Percentiles rank a stretch among this genome's conserved stretches.
phyloP scores from a whole-genome alignment of 2,113 vertebrate genomes.

The Benitochromis conjunctus region DNA sequence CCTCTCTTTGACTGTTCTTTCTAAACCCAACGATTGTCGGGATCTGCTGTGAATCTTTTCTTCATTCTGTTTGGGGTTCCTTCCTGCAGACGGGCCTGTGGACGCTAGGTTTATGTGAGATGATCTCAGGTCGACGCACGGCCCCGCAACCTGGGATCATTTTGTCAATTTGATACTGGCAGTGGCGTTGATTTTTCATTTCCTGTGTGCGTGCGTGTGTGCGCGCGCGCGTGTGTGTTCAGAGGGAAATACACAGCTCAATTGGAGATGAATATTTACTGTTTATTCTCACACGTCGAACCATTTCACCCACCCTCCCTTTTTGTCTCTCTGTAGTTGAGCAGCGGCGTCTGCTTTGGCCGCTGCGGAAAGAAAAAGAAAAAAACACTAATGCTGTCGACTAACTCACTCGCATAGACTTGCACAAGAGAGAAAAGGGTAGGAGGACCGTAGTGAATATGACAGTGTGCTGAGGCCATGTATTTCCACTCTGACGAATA shows the following conservation, averaged over 20 bases:
- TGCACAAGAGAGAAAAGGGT: conserved; percentile 84
- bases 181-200: conserved; percentile 16
- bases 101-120: conserved; percentile 20
- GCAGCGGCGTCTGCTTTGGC: conserved; percentile 72
- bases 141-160: conserved; percentile 48
- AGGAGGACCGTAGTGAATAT: conserved; percentile 79
- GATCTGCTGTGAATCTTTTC: conserved; percentile 49
- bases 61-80: conserved; percentile 16
- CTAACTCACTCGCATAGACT: conserved; percentile 93
- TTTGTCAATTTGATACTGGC: conserved; percentile 44
- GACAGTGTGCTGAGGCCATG: conserved; percentile 79
- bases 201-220: conserved; percentile 7
- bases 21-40: conserved; percentile 45
- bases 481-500: conserved; percentile 82
- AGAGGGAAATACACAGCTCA: conserved; percentile 51
- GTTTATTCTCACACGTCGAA: conserved; percentile 40
- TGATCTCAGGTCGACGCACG: conserved; percentile 48
- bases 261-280: conserved; percentile 32
- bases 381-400: conserved; percentile 91
- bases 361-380: conserved; percentile 87
- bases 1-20: conserved; percentile 88
- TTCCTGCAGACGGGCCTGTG: conserved; percentile 13
- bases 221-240: neutral
- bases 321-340: conserved; percentile 62
- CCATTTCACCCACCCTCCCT: conserved; percentile 24